phyloP scores from a whole-genome alignment of 2,113 vertebrate genomes.

The Todiramphus chloris region DNA sequence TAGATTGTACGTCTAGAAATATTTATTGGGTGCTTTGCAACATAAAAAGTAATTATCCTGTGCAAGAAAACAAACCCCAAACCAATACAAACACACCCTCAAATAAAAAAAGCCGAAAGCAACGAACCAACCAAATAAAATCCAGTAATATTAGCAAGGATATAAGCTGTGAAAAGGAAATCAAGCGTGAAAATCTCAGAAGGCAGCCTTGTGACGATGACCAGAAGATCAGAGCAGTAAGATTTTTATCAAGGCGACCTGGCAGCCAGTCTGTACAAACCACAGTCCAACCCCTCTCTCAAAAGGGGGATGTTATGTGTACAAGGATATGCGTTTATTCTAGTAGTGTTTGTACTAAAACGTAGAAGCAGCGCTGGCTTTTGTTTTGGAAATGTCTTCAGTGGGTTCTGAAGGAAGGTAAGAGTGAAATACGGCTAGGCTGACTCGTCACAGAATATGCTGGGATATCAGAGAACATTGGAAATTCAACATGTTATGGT shows the following conservation, averaged over 20 bases:
- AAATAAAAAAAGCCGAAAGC: background rate
- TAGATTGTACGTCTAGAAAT: background rate
- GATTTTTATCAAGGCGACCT: background rate
- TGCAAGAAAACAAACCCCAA: background rate
- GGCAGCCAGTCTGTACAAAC: background rate
- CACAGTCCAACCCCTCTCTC: background rate
- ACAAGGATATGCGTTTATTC: background rate
- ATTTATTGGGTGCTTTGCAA: background rate
- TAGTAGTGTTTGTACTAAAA: background rate
- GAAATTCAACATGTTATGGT: background rate
- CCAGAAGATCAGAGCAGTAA: background rate
- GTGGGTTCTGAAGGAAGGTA: background rate
- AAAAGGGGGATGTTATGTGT: background rate
- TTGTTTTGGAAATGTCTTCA: background rate
- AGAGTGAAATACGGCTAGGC: background rate
- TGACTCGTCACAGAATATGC: background rate
- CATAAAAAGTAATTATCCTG: background rate
- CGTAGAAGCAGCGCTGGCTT: background rate
- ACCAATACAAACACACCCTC: rapidly evolving
- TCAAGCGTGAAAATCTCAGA: background rate
- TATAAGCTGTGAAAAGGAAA: background rate
- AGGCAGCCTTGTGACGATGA: background rate
- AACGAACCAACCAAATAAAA: background rate
- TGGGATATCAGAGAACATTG: background rate
- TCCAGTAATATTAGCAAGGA: background rate